These are phyloP conservation scores for Rhodeus uyekii DNA, from an alignment of 2,797 vertebrate genomes.

Conservation along the genomic window DNA sequence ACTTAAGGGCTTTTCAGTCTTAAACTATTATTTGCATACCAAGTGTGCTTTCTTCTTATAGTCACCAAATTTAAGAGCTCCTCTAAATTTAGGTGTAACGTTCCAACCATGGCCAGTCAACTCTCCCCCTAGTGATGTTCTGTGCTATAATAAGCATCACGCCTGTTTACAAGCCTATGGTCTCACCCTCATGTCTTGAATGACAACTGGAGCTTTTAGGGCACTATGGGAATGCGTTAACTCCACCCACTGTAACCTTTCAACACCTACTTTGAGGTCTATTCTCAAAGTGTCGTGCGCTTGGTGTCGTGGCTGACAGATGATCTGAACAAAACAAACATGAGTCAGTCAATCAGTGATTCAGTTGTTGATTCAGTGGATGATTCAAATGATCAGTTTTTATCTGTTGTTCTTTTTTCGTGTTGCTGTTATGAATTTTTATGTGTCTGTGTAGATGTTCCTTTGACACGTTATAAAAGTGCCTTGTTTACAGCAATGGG, in stretches of 20 bases:
- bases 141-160: slow-evolving; percentile 44
- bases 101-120: slow-evolving; percentile 11
- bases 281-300: slow-evolving; percentile 5
- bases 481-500: neutral
- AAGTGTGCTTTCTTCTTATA: slow-evolving; percentile 25
- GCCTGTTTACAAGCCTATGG: slow-evolving; percentile 48
- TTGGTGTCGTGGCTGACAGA: slow-evolving; percentile 23
- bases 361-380: slow-evolving; percentile 22
- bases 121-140: slow-evolving; percentile 37
- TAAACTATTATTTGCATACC: slow-evolving; percentile 7
- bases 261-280: slow-evolving; percentile 29
- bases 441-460: slow-evolving; percentile 12
- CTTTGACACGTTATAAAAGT: neutral
- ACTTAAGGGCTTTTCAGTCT: neutral
- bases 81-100: slow-evolving; percentile 51
- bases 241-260: slow-evolving; percentile 5
- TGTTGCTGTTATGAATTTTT: neutral
- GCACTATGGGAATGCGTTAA: neutral
- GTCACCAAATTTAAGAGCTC: slow-evolving; percentile 36
- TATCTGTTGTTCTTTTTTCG: neutral
- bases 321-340: slow-evolving; percentile 25
- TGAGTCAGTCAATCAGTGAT: slow-evolving; percentile 32
- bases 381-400: slow-evolving; percentile 33
- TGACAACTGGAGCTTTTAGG: neutral
- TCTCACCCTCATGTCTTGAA: slow-evolving; percentile 10